phyloP scores from a whole-genome alignment of 1,140 invertebrate species.

The Macrosteles quadrilineatus region DNA sequence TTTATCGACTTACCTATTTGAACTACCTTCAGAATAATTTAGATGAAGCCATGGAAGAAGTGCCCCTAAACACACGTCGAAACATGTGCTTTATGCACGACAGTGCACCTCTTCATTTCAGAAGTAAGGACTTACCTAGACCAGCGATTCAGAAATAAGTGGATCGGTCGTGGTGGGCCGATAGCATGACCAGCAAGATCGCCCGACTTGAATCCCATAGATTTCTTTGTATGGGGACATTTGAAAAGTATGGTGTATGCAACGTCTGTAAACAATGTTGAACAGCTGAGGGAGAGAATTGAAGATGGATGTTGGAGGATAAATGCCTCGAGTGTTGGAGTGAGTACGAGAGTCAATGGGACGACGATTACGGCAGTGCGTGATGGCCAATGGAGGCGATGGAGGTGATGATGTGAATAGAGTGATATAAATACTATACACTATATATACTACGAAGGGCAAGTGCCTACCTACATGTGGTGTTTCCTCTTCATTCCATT shows the following conservation, averaged over 20 bases:
- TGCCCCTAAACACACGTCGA: neutral
- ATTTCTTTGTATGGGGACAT: neutral
- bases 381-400: too few species aligned
- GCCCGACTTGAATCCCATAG: neutral
- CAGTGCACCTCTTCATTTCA: too few species aligned
- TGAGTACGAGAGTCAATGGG: conserved; percentile 1
- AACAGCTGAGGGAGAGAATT: neutral
- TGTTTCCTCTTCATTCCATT: too few species aligned
- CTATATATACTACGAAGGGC: too few species aligned
- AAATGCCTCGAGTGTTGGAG: neutral
- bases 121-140: too few species aligned
- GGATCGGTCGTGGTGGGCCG: neutral
- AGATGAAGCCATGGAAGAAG: neutral
- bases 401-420: too few species aligned
- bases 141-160: neutral
- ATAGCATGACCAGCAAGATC: too few species aligned
- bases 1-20: neutral
- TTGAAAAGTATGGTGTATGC: neutral
- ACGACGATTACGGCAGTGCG: too few species aligned
- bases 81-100: neutral
- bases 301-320: too few species aligned
- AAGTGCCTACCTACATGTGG: too few species aligned
- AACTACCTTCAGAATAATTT: neutral
- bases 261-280: conserved; percentile 9
- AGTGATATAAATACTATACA: too few species aligned